A percentile compares a stretch with the other conserved stretches of the same genome.
Evolutionary conservation across 92 coral and sea anemone genomes (phyloP).

Genomic region (Heteractis magnifica): DNA sequence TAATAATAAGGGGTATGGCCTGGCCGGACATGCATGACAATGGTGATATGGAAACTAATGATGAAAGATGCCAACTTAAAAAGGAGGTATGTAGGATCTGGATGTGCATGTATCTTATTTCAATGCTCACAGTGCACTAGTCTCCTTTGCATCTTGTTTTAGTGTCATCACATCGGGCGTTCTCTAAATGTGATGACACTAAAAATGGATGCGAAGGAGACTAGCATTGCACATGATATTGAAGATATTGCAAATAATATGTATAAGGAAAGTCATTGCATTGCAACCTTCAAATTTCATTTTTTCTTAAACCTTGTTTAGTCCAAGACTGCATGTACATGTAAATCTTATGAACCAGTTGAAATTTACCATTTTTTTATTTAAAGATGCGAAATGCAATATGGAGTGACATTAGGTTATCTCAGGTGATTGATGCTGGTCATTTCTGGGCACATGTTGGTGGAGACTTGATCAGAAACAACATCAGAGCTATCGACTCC

Average conservation of each 20-base stretch:
- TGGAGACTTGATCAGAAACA: slow-evolving; percentile 60
- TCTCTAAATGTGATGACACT: too few relatives aligned
- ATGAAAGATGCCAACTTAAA: slow-evolving; percentile 42
- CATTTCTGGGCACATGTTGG: slow-evolving; percentile 99
- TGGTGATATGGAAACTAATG: neutral
- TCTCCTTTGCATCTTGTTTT: too few relatives aligned
- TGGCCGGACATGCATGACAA: slow-evolving; percentile 71
- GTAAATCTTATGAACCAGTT: neutral
- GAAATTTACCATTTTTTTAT: neutral
- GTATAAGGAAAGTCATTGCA: too few relatives aligned
- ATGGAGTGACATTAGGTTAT: slow-evolving; percentile 76
- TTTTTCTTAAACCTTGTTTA: too few relatives aligned
- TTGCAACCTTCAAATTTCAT: too few relatives aligned
- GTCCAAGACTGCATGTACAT: too few relatives aligned
- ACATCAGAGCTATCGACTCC: slow-evolving; percentile 44
- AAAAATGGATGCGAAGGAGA: too few relatives aligned
- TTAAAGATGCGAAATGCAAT: neutral
- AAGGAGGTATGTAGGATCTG: slow-evolving; percentile 43
- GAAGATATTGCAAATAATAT: too few relatives aligned
- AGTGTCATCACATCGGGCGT: too few relatives aligned
- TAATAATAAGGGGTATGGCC: slow-evolving; percentile 58
- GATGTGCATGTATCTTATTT: too few relatives aligned
- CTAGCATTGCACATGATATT: too few relatives aligned
- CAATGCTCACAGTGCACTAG: too few relatives aligned
- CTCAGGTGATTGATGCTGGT: slow-evolving; percentile 86